Conservation (phyloP, 2,888 invertebrate species). For the Therioaphis trifolii region DNA sequence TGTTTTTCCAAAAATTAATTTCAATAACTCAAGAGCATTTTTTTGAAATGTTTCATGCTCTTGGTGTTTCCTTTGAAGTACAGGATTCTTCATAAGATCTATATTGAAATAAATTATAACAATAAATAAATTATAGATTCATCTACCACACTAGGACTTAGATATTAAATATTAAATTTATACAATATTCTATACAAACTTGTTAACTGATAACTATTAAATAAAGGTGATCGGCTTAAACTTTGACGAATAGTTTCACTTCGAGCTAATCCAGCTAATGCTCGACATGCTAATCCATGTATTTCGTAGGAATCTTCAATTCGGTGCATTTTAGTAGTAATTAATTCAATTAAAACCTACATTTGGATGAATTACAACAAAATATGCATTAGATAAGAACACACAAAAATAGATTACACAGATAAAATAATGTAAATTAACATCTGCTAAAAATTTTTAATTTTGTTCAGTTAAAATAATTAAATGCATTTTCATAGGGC, state of each 20-base stretch:
- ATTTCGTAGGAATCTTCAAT: conserved; percentile 95
- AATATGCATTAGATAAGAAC: no score
- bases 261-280: conserved; percentile 92
- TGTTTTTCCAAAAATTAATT: conserved; percentile 90
- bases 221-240: conserved; percentile 92
- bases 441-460: no score
- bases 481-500: no score
- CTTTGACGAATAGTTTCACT: conserved; percentile 94
- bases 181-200: conserved; percentile 71
- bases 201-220: conserved; percentile 92
- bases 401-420: no score
- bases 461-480: no score
- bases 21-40: conserved; percentile 89
- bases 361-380: conserved; percentile 41
- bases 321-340: conserved; percentile 95
- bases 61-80: conserved; percentile 93
- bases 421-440: no score
- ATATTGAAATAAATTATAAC: conserved; percentile 67
- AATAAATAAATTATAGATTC: no score
- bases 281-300: conserved; percentile 91
- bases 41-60: conserved; percentile 97
- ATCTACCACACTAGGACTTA: no score
- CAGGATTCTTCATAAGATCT: conserved; percentile 95
- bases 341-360: conserved; percentile 84
- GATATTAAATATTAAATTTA: no score